These are phyloP conservation scores for Echinops telfairi DNA, from an alignment of 2,113 vertebrate genomes.

Conservation along the genomic window DNA sequence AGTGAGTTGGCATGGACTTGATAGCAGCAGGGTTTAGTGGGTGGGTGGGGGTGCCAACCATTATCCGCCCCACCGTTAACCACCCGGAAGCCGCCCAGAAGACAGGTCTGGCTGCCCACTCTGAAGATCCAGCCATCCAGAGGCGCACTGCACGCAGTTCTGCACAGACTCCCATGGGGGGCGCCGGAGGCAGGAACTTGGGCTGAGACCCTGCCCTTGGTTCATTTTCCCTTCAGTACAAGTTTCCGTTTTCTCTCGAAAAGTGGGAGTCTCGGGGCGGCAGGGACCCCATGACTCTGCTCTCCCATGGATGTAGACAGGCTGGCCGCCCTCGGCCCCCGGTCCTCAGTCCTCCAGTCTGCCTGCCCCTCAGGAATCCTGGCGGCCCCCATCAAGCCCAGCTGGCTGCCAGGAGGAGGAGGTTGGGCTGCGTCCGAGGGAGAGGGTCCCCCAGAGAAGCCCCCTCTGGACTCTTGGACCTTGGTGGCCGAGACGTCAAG, in stretches of 20 bases:
- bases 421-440: neutral
- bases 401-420: constrained; percentile 48
- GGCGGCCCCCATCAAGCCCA: fast-evolving
- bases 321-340: neutral
- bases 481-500: fast-evolving
- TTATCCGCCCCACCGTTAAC: no score
- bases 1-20: no score
- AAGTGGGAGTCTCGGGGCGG: neutral
- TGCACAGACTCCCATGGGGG: no score
- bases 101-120: no score
- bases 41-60: no score
- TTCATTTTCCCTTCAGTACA: constrained; percentile 70
- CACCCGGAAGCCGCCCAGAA: no score
- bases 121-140: no score
- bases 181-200: no score
- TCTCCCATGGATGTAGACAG: neutral
- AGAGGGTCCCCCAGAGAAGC: neutral
- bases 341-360: neutral
- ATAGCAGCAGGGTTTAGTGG: no score
- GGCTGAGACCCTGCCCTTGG: neutral
- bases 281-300: neutral
- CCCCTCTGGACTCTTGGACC: neutral
- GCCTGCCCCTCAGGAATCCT: neutral
- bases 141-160: no score
- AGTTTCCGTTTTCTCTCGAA: constrained; percentile 85